Percentiles rank a stretch among this genome's conserved stretches.
phyloP scores from a whole-genome alignment of 2,888 invertebrate species.

The Amblyteles armatorius region DNA sequence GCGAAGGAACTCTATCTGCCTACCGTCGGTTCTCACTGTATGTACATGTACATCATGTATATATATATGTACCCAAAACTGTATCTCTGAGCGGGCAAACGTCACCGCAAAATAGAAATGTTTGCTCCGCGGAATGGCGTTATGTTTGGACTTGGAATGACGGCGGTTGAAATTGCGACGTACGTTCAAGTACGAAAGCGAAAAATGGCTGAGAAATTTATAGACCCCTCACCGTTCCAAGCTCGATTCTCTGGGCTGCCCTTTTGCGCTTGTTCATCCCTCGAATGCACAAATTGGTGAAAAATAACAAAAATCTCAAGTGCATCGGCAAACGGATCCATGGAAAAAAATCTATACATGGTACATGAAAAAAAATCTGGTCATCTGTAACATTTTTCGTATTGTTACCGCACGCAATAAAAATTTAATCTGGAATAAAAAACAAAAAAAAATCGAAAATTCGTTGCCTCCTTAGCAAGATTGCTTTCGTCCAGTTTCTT shows the following conservation, averaged over 20 bases:
- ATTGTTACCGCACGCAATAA: not conserved
- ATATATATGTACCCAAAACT: constrained; percentile 66
- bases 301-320: not conserved
- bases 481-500: not conserved
- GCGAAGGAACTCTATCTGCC: constrained; percentile 34
- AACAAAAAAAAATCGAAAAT: not conserved
- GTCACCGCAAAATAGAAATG: constrained; percentile 81
- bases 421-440: not conserved
- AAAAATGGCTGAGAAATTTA: constrained; percentile 62
- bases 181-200: constrained; percentile 48
- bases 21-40: constrained; percentile 7
- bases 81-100: constrained; percentile 77
- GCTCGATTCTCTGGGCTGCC: constrained; percentile 43
- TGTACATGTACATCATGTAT: constrained; percentile 20
- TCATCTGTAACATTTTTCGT: not conserved
- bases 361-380: too few species aligned
- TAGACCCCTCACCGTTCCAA: constrained; percentile 38
- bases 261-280: constrained; percentile 53
- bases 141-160: constrained; percentile 84
- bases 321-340: too few species aligned
- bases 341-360: too few species aligned
- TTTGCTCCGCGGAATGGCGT: constrained; percentile 83
- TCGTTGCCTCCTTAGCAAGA: not conserved
- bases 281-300: not conserved
- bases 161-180: constrained; percentile 81